These are phyloP conservation scores for Microcebus murinus DNA, from an alignment of 2,113 vertebrate species.

Conservation along the genomic window DNA sequence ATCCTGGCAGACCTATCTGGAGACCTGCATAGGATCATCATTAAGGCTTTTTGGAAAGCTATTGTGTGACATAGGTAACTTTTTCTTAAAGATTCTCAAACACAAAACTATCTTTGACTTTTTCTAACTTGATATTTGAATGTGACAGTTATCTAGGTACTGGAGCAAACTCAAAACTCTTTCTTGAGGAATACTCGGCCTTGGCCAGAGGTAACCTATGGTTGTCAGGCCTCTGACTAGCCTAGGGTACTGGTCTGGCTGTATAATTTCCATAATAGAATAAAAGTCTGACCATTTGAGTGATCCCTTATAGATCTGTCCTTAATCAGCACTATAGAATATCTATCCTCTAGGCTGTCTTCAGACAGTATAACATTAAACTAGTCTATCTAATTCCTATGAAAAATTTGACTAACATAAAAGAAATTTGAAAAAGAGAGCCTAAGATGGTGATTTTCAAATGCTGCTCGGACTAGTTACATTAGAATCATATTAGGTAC, in stretches of 20 bases:
- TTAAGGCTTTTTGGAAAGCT: neutral
- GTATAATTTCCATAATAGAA: neutral
- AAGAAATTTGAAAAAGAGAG: neutral
- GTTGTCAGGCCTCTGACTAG: neutral
- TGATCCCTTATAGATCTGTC: neutral
- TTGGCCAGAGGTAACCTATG: neutral
- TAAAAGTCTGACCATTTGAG: neutral
- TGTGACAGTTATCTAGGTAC: conserved; percentile 12
- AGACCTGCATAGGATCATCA: neutral
- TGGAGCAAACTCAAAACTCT: neutral
- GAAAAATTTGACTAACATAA: neutral
- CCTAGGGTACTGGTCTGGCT: neutral
- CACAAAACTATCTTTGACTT: conserved; percentile 6
- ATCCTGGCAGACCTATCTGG: neutral
- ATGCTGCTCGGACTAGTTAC: neutral
- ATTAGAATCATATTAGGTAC: neutral
- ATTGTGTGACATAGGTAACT: neutral
- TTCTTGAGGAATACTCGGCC: neutral
- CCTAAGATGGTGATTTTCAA: neutral
- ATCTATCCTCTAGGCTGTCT: neutral
- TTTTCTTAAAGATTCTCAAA: conserved; percentile 40
- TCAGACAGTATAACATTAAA: neutral
- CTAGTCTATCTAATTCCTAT: neutral
- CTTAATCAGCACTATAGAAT: neutral
- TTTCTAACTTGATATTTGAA: conserved; percentile 27